Percentiles rank a stretch among this genome's conserved stretches.
phyloP scores from a whole-genome alignment of 2,797 vertebrate genomes.

The Eulemur coronatus region DNA sequence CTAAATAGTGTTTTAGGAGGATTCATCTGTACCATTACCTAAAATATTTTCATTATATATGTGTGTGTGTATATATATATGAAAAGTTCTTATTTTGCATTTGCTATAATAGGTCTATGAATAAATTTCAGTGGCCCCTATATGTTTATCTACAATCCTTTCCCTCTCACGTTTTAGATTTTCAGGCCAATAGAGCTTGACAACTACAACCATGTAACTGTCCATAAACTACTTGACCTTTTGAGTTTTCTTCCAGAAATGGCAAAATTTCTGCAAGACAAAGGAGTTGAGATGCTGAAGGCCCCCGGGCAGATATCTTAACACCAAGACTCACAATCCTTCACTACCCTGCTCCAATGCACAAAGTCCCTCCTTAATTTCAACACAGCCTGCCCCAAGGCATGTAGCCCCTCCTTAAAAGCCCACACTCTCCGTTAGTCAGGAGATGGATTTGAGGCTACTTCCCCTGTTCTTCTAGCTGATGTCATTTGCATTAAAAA shows the following conservation, averaged over 20 bases:
- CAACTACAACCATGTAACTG: not conserved
- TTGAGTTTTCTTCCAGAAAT: not conserved
- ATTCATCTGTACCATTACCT: not conserved
- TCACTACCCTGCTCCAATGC: not conserved
- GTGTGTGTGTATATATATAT: too few relatives aligned
- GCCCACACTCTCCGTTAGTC: too few relatives aligned
- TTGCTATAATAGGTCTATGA: not conserved
- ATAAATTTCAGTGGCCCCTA: not conserved
- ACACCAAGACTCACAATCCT: not conserved
- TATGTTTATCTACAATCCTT: not conserved
- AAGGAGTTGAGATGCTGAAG: not conserved
- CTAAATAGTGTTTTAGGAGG: constrained; percentile 32
- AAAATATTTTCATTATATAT: not conserved
- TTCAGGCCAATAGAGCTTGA: not conserved
- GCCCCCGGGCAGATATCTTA: too few relatives aligned
- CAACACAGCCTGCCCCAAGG: not conserved
- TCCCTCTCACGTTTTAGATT: not conserved
- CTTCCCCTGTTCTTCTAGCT: too few relatives aligned
- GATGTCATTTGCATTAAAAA: too few relatives aligned
- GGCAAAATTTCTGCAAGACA: not conserved
- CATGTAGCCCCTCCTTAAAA: too few relatives aligned
- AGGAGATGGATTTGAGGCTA: too few relatives aligned
- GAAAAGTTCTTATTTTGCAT: not conserved
- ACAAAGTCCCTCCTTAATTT: not conserved
- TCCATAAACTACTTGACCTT: not conserved